Evolutionary conservation across 1,140 invertebrate species (phyloP).

Genomic region (Phocides pigmalion): DNA sequence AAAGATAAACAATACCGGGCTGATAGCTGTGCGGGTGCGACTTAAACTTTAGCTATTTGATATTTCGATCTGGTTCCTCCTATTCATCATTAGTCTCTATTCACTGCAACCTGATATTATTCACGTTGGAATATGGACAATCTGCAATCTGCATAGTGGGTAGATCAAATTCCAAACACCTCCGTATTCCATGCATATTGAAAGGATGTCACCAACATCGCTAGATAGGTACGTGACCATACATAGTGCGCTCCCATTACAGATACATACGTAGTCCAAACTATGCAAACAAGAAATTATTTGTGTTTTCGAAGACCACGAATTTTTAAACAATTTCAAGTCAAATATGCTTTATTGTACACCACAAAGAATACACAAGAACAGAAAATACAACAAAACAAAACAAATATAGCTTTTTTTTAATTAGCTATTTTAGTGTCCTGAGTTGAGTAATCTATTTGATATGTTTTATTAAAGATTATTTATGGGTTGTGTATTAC

Average conservation of each 20-base stretch:
- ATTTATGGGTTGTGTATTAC: too few relatives aligned
- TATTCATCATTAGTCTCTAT: neutral
- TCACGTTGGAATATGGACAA: neutral
- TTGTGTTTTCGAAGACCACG: too few relatives aligned
- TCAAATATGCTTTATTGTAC: too few relatives aligned
- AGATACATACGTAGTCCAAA: neutral
- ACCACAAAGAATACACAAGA: too few relatives aligned
- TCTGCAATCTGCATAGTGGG: neutral
- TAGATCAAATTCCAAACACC: neutral
- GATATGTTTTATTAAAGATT: too few relatives aligned
- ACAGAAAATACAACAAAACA: too few relatives aligned
- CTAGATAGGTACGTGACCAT: neutral
- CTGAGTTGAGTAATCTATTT: too few relatives aligned
- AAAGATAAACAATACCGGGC: neutral
- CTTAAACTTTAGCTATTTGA: neutral
- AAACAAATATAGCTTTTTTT: too few relatives aligned
- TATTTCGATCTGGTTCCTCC: too few relatives aligned
- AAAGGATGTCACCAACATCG: conserved; percentile 1
- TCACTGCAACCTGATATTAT: neutral
- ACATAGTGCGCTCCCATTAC: neutral
- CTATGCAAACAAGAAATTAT: neutral
- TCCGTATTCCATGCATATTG: conserved; percentile 10
- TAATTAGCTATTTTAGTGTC: too few relatives aligned
- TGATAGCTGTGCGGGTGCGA: neutral
- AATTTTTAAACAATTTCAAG: too few relatives aligned